Evolutionary conservation across 1,140 invertebrate genomes (phyloP).

Genomic region (Sinonovacula constricta): DNA sequence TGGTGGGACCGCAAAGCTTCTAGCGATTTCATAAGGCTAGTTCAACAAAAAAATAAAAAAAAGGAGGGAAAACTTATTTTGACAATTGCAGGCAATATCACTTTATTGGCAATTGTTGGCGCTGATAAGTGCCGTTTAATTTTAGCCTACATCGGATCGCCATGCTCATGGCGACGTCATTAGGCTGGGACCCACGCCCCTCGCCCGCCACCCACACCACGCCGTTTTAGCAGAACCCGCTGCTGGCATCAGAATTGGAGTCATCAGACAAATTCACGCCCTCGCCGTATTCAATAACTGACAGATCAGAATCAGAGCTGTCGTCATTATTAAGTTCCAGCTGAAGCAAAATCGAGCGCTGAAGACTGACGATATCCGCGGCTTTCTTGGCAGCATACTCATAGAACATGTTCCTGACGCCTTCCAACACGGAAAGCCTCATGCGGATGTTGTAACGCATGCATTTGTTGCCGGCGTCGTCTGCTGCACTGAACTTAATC

Average conservation of each 20-base stretch:
- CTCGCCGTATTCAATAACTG: neutral
- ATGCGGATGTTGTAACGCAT: slow-evolving; percentile 46
- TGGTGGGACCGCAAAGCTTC: no score
- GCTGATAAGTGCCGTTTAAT: slow-evolving; percentile 36
- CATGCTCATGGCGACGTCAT: no score
- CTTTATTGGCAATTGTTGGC: no score
- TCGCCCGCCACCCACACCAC: no score
- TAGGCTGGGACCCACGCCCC: no score
- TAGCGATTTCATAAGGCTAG: no score
- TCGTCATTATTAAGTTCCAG: neutral
- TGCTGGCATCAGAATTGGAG: neutral
- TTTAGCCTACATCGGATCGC: neutral
- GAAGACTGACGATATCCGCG: slow-evolving; percentile 35
- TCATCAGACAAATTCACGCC: slow-evolving; percentile 2
- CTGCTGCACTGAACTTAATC: slow-evolving; percentile 5
- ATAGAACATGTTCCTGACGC: slow-evolving; percentile 49
- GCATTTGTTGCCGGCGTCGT: neutral
- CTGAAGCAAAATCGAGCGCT: slow-evolving; percentile 1
- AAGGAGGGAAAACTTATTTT: no score
- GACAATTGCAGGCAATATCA: no score
- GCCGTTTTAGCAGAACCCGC: neutral
- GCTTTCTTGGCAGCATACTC: slow-evolving; percentile 51
- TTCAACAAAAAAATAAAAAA: no score
- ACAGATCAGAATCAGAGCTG: slow-evolving; percentile 31
- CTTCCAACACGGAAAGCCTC: slow-evolving; percentile 38